phyloP scores from a whole-genome alignment of 2,888 invertebrate genomes.

The Cephus pulcher region DNA sequence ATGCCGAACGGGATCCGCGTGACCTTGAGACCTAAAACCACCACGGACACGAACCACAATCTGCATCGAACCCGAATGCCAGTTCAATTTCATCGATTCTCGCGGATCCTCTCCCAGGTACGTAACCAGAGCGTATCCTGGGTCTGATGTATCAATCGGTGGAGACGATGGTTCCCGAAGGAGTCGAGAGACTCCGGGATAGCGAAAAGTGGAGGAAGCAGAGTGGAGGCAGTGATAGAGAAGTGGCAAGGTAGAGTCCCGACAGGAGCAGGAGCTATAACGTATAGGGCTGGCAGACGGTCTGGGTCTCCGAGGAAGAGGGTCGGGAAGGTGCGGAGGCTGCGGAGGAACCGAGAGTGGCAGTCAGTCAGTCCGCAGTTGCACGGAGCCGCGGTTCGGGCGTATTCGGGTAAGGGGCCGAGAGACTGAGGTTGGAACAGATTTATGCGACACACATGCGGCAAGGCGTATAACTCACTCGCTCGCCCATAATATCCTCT shows the following conservation, averaged over 20 bases:
- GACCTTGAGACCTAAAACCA: not conserved
- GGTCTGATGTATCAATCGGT: constrained; percentile 1
- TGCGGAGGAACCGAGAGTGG: constrained; percentile 13
- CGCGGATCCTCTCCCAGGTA: not conserved
- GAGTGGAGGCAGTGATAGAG: not conserved
- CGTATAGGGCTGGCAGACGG: not conserved
- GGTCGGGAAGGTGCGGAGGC: not conserved
- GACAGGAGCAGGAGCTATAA: not conserved
- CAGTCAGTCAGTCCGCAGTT: constrained; percentile 43
- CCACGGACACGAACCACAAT: not conserved
- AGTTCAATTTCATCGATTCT: not conserved
- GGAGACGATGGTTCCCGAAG: not conserved
- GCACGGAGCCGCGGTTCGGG: constrained; percentile 32
- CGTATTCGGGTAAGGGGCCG: constrained; percentile 45
- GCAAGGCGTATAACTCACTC: constrained; percentile 65
- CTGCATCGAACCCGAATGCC: not conserved
- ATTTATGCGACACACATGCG: constrained; percentile 67
- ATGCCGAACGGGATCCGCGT: not conserved
- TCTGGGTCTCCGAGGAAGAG: not conserved
- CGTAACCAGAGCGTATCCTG: not conserved
- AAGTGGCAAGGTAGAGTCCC: not conserved
- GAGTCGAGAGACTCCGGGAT: not conserved
- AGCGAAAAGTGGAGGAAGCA: not conserved
- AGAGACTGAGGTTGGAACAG: constrained; percentile 59
- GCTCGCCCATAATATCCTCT: constrained; percentile 62